phyloP scores from a whole-genome alignment of 2,888 invertebrate genomes.

The Actias luna region DNA sequence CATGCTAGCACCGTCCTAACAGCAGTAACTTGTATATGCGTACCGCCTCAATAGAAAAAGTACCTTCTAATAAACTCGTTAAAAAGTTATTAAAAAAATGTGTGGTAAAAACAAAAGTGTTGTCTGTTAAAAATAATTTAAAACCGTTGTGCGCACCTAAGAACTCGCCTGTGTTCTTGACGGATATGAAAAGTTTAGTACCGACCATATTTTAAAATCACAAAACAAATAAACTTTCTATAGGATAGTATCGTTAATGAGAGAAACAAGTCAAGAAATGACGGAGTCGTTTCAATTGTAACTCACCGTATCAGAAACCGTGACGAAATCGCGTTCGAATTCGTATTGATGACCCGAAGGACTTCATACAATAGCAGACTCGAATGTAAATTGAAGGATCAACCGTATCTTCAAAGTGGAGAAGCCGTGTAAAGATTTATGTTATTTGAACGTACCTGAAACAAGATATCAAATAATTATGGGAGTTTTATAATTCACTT shows the following conservation, averaged over 20 bases:
- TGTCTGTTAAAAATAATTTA: no score
- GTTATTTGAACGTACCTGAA: constrained; percentile 27
- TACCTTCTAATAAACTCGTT: no score
- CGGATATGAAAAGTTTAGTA: background rate
- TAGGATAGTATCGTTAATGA: background rate
- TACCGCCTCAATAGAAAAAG: no score
- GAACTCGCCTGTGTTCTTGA: background rate
- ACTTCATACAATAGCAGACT: background rate
- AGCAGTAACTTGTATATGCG: no score
- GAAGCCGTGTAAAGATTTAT: background rate
- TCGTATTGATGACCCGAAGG: background rate
- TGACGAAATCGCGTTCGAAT: background rate
- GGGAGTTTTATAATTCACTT: background rate
- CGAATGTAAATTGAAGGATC: background rate
- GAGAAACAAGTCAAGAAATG: background rate
- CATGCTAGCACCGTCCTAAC: no score
- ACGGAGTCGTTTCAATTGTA: background rate
- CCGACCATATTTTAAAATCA: background rate
- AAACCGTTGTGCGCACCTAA: background rate
- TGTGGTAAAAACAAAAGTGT: no score
- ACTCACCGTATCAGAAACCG: background rate
- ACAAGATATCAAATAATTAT: constrained; percentile 19
- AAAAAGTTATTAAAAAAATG: no score
- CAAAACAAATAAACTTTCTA: background rate
- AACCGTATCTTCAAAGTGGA: background rate